Evolutionary conservation across 64 coral and sea anemone genomes (phyloP).

Genomic region (Actinia tenebrosa): DNA sequence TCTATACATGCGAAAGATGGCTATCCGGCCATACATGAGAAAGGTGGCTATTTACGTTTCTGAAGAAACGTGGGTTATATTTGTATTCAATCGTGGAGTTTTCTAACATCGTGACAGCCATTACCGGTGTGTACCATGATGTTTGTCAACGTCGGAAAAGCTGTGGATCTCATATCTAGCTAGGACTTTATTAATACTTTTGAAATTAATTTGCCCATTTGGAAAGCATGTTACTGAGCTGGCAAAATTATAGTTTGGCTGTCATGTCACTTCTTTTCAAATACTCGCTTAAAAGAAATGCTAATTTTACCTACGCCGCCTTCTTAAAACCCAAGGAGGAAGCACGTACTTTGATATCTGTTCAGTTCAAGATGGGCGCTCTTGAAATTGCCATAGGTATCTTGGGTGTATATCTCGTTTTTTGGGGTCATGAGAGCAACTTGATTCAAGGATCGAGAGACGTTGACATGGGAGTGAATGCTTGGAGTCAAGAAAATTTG

Average conservation of each 20-base stretch:
- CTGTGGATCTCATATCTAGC: too few species aligned
- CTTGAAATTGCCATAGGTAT: background rate
- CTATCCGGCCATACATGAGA: too few species aligned
- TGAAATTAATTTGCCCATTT: too few species aligned
- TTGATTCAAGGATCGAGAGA: background rate
- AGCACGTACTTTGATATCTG: background rate
- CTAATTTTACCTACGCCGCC: background rate
- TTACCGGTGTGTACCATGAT: too few species aligned
- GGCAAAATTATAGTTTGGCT: background rate
- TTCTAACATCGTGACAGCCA: too few species aligned
- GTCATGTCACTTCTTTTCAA: background rate
- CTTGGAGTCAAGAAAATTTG: background rate
- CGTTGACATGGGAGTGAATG: background rate
- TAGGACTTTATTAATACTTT: too few species aligned
- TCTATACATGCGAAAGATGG: too few species aligned
- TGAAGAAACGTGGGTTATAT: too few species aligned
- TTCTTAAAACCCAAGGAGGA: background rate
- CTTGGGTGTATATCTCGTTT: background rate
- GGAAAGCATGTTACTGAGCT: background rate
- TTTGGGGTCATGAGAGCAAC: background rate
- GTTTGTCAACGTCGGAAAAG: too few species aligned
- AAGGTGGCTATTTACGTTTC: too few species aligned
- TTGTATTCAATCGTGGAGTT: too few species aligned
- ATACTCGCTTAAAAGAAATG: background rate
- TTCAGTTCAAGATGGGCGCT: background rate